Evolutionary conservation across 2,888 invertebrate species (phyloP), one percentile per base, ranked within the genome.

Genomic region (Congeria kusceri): DNA sequence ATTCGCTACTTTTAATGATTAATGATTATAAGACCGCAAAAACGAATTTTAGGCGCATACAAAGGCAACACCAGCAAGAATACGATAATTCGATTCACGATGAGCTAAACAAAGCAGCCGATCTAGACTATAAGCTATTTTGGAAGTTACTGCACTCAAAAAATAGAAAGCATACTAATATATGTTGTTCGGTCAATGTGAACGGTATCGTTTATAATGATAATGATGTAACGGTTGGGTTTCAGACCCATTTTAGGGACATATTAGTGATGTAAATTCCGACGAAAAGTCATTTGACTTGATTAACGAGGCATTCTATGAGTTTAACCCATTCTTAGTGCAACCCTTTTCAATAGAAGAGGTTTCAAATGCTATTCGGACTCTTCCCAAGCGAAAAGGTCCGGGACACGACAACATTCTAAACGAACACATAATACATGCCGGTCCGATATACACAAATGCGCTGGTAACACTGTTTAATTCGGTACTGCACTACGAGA

Each of bases 21-120:
- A n/a, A n/a, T n/a, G 20, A 57, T 13, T 71, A 77, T 46, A 63
- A 71, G 56, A 3, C 23, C 9, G 65, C 76, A 1, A 76, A 76
- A 56, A 47, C 25, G 9, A 28, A 32, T 18, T 77, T 77, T 32
- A 15, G 66, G 25, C 47, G 47, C 28, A 28, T 20, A 49, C 59
- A 70, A 27, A 27, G 57, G 13, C n/a, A 15, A 28, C 29, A 27
- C 58, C 23, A 59, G 1, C 28, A 49, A n/a, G 7, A 44, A 15
- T 70, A 56, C 28, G 46, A 61, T 20, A 44, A 58, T 15, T 62
- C 61, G 20, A 58, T 46, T 15, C 53, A 56, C 25, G 59, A 61
- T 4, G 70, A 71, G 18, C 66, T 77, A 20, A 57, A 77, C 39
- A 32, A 71, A 29, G 57, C 57, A 3, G 71, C 71, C 3, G 67